Evolutionary conservation across 1,140 invertebrate species (phyloP), one percentile per base, ranked within the genome.

Genomic region (Drosophila erecta): DNA sequence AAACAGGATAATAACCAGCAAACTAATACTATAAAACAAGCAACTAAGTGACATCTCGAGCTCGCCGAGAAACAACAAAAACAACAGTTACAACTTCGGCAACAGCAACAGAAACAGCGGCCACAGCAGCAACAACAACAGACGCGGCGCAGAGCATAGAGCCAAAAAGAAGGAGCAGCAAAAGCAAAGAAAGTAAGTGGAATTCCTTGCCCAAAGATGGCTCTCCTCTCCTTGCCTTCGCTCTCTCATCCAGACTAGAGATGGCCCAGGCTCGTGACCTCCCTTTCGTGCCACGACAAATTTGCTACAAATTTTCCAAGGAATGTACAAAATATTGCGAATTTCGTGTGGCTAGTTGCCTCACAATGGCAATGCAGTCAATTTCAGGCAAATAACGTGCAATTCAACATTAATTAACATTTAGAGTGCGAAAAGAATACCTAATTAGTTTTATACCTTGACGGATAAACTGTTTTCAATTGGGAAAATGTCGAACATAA

Each of bases 191-290:
- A 87, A 87, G 83, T 87, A 87, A 87, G 83, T 87, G 79, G 53
- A 87, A 87, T 87, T 87, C 83, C 83, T 83, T 79, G 83, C 79
- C 83, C 83, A 87, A 81, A 87, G 65, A 87, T 79, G 83, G 83
- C 70, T 57, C 58, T 61, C 64, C 62, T 30, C 30, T 30, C 30
- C 30, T 30, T 30, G 30, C 30, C 30, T 27, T 49, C 15, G 35
- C 56, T 56, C 50, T 59, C 55, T 67, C 53, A 37, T 40, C 43
- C 15, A 38, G 58, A n/a, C 51, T 56, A 57, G 58, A 15, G 58
- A 11, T 56, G 58, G 17, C 22, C 15, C n/a, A 12, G 7, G 15
- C 15, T 11, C 20, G 44, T 51, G 56, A 17, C 1, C 30, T 49
- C n/a, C 14, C 10, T n/a, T 30, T 33, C 27, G 49, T 51, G 30